A percentile compares a stretch with the other conserved stretches of the same genome.
Conservation (phyloP, 2,888 invertebrate genomes). For the Caenorhabditis parvicauda region DNA sequence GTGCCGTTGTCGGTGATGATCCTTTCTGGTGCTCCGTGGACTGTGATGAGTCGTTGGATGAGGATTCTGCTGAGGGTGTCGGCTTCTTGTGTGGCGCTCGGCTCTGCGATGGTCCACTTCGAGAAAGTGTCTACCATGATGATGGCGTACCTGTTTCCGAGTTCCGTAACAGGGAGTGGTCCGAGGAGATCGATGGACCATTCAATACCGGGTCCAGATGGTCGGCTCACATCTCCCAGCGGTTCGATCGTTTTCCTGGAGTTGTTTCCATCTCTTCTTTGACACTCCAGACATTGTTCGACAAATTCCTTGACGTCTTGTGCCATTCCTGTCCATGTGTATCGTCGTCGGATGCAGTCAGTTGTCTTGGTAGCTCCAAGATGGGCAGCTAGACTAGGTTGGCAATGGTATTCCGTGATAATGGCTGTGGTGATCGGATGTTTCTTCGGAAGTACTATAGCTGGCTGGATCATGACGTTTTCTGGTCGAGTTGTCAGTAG, state of each 20-base stretch:
- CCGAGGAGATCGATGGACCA: slow-evolving; percentile 16
- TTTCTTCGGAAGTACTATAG: too few species aligned
- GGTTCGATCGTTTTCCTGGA: slow-evolving; percentile 13
- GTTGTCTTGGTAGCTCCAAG: slow-evolving; percentile 10
- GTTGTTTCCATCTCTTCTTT: slow-evolving; percentile 7
- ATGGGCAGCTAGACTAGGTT: slow-evolving; percentile 7
- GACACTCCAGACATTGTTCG: slow-evolving; percentile 8
- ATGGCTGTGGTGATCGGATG: too few species aligned
- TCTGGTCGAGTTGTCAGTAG: too few species aligned
- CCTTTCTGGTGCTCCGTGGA: slow-evolving; percentile 8
- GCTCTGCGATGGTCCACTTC: slow-evolving; percentile 8
- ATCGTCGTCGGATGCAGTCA: background rate
- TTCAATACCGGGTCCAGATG: slow-evolving; percentile 4
- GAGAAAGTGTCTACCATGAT: slow-evolving; percentile 9
- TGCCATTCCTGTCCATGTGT: slow-evolving; percentile 12
- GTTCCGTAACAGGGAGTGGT: slow-evolving; percentile 12
- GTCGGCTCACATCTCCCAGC: slow-evolving; percentile 1
- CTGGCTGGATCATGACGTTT: too few species aligned
- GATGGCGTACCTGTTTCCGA: slow-evolving; percentile 11
- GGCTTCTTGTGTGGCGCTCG: too few species aligned
- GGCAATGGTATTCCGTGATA: slow-evolving; percentile 12
- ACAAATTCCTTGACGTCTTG: slow-evolving; percentile 1
- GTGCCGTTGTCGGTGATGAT: slow-evolving; percentile 21
- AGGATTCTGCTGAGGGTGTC: slow-evolving; percentile 4
- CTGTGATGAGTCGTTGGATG: slow-evolving; percentile 3